A percentile compares a stretch with the other conserved stretches of the same genome.
phyloP scores from a whole-genome alignment of 2,797 vertebrate genomes.

The Lerista edwardsae region DNA sequence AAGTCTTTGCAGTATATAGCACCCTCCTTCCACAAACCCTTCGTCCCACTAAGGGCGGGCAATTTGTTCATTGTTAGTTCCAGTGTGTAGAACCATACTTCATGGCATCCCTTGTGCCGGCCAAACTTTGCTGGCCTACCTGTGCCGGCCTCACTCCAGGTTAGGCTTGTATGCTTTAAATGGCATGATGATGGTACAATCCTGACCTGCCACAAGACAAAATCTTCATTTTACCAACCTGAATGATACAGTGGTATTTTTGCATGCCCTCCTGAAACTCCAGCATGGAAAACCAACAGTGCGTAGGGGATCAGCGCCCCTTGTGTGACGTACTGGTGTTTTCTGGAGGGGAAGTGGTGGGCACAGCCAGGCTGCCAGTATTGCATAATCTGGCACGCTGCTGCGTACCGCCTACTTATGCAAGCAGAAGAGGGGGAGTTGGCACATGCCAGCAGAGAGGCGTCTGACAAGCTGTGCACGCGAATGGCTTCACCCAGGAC shows the following conservation, averaged over 20 bases:
- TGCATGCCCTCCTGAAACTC: neutral
- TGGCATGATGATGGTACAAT: neutral
- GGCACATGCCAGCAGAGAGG: neutral
- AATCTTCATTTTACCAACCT: neutral
- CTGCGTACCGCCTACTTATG: neutral
- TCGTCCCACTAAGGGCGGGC: neutral
- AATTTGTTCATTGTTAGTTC: neutral
- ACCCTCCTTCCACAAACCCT: neutral
- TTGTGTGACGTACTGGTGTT: neutral
- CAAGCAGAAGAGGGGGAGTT: neutral
- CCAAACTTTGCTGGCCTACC: too few species aligned
- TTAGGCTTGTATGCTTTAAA: too few species aligned
- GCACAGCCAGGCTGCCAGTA: neutral
- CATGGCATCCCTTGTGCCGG: too few species aligned
- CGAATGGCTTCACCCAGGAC: neutral
- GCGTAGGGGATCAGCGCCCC: neutral
- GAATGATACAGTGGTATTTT: neutral
- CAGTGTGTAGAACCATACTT: neutral
- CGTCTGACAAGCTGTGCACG: neutral
- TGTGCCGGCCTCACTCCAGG: too few species aligned
- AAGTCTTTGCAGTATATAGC: neutral
- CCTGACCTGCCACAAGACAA: neutral
- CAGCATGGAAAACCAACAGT: neutral
- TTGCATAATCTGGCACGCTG: neutral
- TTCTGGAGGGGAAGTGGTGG: constrained; percentile 13